Evolutionary conservation across 1,140 invertebrate genomes (phyloP), one percentile per base, ranked within the genome.

Genomic region (Philotrypesis tridentata): DNA sequence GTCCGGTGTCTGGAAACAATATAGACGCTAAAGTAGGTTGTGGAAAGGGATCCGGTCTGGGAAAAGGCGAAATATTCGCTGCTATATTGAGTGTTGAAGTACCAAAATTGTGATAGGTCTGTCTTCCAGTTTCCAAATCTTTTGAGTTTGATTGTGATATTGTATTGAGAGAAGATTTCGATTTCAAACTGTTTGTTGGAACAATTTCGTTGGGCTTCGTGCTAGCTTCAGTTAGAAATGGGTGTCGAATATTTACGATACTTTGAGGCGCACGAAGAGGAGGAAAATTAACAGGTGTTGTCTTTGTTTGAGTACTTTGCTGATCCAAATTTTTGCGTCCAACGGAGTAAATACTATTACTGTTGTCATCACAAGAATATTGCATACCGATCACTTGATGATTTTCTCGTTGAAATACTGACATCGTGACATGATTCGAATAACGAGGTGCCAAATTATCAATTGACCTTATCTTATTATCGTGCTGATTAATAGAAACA

Each of bases 221-320:
- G 60, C 88, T 82, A 4, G 86, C 82, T 9, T 90, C 88, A 0
- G 87, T 89, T 1, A 89, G 84, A 23, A 89, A 85, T 0, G 87
- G 87, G 71, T 89, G 87, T 5, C 87, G 86, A 11, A 88, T 86
- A 55, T 89, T 89, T 1, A 90, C 88, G 37, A 89, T 88, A 33
- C 87, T 89, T 68, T 89, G 89, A 1, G 88, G 88, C 0, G 88
- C 88, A 4, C 87, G 84, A 33, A 90, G 29, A 9, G 87, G 87
- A 2, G 89, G 88, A 55, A 89, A 90, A 82, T 89, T 90, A 2
- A 85, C 82, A 9, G 86, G 85, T 9, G 87, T 80, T 72, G 86
- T 84, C 79, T 89, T 89, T 23, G 85, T 68, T 3, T 75, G 12
- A 12, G 75, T 27, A 70, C 80, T 86, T 33, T 88, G 85, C 55